phyloP scores from a whole-genome alignment of 2,113 vertebrate genomes.

The Speoplatyrhinus poulsoni region DNA sequence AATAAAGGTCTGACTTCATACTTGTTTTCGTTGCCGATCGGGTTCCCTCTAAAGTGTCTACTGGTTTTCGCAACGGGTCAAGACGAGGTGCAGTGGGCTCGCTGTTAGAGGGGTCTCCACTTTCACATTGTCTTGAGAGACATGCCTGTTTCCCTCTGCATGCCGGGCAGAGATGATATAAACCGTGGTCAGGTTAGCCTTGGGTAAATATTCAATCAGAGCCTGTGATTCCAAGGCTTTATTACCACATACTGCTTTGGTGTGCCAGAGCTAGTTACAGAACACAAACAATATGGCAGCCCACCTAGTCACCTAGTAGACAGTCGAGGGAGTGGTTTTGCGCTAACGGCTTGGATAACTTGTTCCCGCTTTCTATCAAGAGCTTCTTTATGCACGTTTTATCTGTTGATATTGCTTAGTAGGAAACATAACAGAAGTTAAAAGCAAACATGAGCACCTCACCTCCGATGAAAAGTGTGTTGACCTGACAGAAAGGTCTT shows the following conservation, averaged over 20 bases:
- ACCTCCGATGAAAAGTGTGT: constrained; percentile 10
- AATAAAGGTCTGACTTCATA: constrained; percentile 80
- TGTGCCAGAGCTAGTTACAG: constrained; percentile 53
- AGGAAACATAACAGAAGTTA: constrained; percentile 16
- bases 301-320: constrained; percentile 44
- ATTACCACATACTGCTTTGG: constrained; percentile 44
- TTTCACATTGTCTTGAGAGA: constrained; percentile 20
- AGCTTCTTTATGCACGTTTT: constrained; percentile 37
- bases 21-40: constrained; percentile 75
- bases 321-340: constrained; percentile 45
- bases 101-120: not conserved
- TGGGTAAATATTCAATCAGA: constrained; percentile 60
- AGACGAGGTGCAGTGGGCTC: constrained; percentile 51
- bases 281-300: constrained; percentile 65
- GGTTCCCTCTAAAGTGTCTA: constrained; percentile 76
- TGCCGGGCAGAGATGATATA: constrained; percentile 51
- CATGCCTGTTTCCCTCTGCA: constrained; percentile 54
- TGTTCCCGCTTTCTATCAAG: constrained; percentile 64
- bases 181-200: constrained; percentile 64
- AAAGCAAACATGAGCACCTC: constrained; percentile 14
- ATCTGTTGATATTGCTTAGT: constrained; percentile 36
- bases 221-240: constrained; percentile 59
- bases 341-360: constrained; percentile 62
- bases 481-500: constrained; percentile 4
- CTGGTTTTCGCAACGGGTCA: constrained; percentile 73